Base-by-base conservation (phyloP, 2,888 invertebrate genomes). In the Priapulus caudatus region DNA sequence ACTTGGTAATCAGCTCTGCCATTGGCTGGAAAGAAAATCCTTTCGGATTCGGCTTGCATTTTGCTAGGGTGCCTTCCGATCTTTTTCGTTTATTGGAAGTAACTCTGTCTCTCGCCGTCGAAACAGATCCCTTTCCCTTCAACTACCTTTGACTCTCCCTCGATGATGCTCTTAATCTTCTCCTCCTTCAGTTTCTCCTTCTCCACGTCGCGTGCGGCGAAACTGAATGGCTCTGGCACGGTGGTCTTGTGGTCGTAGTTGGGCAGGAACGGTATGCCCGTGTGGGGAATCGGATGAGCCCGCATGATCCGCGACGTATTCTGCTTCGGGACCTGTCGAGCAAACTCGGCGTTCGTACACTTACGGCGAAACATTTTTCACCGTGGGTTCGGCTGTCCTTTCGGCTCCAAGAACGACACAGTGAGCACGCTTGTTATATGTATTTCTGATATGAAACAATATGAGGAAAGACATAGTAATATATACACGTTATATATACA, bases 171-270 rank as follows among this genome's bases (percentile, higher is more conserved):
- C 57, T 78, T 76, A 4, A 83, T 77, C 59, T 75, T 75, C 60
- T 80, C 77, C 56, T 83, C 80, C 58, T 78, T 79, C 52, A 75
- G 78, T 44, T 73, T 72, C 49, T 74, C 71, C 21, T 78, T 61
- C 52, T 75, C 70, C 62, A 78, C 78, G 65, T 83, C 78, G 15
- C 81, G 69, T 51, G 77, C 73, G 54, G 82, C 82, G 71, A 86
- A 85, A 58, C 81, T 82, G 63, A 84, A 84, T 15, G 83, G 83
- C 51, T 71, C 57, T 33, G 33, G 10, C 33, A 10, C 33, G 10
- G 33, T 33, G 10, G 48, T 52, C 47, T 61, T 64, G 54, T 64
- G 65, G 10, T 60, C 52, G 5, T 65, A 54, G 10, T 62, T 62
- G 4, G 66, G 67, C 48, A 63, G 60, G 57, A 66, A 68, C 2